Conservation (phyloP, 2,888 invertebrate genomes). For the Prosapia bicincta region DNA sequence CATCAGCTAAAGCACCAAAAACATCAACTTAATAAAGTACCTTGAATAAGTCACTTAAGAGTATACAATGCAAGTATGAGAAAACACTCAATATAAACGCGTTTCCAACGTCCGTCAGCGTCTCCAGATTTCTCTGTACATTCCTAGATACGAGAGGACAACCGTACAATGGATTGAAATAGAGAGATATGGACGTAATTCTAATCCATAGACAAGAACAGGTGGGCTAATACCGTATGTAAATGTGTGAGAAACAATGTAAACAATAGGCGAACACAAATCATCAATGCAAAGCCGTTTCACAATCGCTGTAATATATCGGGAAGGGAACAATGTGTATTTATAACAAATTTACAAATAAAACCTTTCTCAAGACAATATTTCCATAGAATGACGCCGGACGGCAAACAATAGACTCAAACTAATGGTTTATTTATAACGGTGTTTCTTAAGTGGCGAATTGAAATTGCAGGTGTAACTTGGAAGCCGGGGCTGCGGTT, state of each 20-base stretch:
- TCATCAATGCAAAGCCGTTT: neutral
- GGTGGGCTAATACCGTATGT: neutral
- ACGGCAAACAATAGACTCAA: slow-evolving; percentile 10
- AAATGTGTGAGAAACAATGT: neutral
- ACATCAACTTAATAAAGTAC: too few species aligned
- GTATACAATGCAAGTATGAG: too few species aligned
- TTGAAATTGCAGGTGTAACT: neutral
- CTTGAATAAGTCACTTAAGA: too few species aligned
- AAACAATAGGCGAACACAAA: neutral
- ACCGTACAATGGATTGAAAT: neutral
- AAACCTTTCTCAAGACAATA: neutral
- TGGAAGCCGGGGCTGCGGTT: neutral
- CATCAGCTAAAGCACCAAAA: too few species aligned
- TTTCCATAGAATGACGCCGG: slow-evolving; percentile 27
- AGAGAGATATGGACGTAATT: neutral
- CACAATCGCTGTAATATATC: neutral
- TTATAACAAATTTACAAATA: slow-evolving; percentile 25
- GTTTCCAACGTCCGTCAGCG: too few species aligned
- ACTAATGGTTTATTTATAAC: slow-evolving; percentile 24
- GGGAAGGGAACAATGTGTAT: neutral
- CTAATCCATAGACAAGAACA: too few species aligned
- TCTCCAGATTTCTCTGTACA: too few species aligned
- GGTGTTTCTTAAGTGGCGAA: neutral
- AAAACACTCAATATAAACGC: too few species aligned
- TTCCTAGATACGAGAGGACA: too few species aligned